Evolutionary conservation across 1,140 invertebrate species (phyloP).

Genomic region (Euglossa dilemma): DNA sequence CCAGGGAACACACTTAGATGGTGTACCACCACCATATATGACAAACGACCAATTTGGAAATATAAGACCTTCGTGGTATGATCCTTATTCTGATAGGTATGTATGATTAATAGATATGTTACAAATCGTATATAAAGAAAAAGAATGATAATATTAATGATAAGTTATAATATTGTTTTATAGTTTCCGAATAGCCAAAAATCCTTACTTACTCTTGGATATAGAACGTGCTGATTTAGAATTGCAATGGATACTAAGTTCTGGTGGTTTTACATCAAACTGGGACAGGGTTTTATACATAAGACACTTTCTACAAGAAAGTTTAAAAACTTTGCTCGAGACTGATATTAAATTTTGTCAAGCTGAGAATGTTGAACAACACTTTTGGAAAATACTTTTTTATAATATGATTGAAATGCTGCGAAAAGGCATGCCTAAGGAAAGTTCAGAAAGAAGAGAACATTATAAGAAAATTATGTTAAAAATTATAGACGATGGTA

Average conservation of each 20-base stretch:
- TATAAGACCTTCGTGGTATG: slow-evolving; percentile 83
- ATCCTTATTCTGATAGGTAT: slow-evolving; percentile 82
- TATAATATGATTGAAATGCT: slow-evolving; percentile 95
- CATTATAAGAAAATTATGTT: slow-evolving; percentile 87
- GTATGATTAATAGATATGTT: slow-evolving; percentile 5
- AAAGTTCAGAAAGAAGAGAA: slow-evolving; percentile 81
- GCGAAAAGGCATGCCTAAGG: slow-evolving; percentile 85
- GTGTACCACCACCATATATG: slow-evolving; percentile 71
- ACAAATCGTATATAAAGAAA: background rate
- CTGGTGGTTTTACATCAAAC: slow-evolving; percentile 77
- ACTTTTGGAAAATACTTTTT: slow-evolving; percentile 96
- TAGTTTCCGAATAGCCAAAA: slow-evolving; percentile 82
- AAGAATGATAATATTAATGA: background rate
- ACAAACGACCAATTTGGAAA: slow-evolving; percentile 81
- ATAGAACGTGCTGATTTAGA: slow-evolving; percentile 84
- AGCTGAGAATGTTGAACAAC: slow-evolving; percentile 93
- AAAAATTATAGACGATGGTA: slow-evolving; percentile 91
- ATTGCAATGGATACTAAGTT: slow-evolving; percentile 82
- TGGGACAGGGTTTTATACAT: slow-evolving; percentile 83
- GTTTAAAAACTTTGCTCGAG: slow-evolving; percentile 88
- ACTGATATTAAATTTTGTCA: slow-evolving; percentile 94
- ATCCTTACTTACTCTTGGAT: slow-evolving; percentile 83
- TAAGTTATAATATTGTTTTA: slow-evolving; percentile 48
- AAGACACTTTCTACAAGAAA: slow-evolving; percentile 86
- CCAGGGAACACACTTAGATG: slow-evolving; percentile 71